These are phyloP conservation scores for Malacoraja senta DNA, from an alignment of 2,797 vertebrate genomes.

Conservation along the genomic window DNA sequence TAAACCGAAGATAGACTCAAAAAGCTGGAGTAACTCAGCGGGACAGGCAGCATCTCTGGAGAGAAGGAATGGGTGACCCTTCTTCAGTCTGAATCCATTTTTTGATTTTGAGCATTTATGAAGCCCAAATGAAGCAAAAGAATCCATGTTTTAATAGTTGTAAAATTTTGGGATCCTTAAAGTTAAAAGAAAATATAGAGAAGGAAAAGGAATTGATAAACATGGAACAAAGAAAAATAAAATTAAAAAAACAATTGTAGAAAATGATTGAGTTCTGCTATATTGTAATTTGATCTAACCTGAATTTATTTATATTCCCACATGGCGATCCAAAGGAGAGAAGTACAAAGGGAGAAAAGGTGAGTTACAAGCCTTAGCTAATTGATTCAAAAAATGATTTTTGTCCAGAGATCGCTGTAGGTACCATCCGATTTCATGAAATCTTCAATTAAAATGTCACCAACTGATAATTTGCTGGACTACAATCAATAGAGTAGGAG, in stretches of 20 bases:
- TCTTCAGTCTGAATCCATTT: not conserved
- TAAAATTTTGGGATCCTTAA: not conserved
- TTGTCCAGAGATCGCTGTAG: not conserved
- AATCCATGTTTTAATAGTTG: not conserved
- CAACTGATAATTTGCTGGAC: not conserved
- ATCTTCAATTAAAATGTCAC: not conserved
- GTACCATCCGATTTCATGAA: not conserved
- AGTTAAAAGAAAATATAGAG: not conserved
- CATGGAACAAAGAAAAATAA: not conserved
- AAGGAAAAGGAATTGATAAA: not conserved
- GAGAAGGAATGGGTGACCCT: no score
- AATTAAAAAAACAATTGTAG: not conserved
- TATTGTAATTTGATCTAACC: not conserved
- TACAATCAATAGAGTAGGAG: not conserved
- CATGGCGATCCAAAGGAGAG: conserved; percentile 18
- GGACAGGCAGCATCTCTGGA: no score
- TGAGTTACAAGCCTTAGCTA: conserved; percentile 3
- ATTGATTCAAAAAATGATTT: not conserved
- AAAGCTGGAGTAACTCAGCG: no score
- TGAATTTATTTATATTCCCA: conserved; percentile 30
- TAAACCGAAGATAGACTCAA: no score
- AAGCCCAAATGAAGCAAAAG: not conserved
- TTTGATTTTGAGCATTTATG: not conserved
- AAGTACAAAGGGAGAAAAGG: conserved; percentile 41
- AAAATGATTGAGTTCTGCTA: not conserved